Percentiles rank a stretch among this genome's conserved stretches.
Evolutionary conservation across 2,113 vertebrate genomes (phyloP).

Genomic region (Ameiurus melas): DNA sequence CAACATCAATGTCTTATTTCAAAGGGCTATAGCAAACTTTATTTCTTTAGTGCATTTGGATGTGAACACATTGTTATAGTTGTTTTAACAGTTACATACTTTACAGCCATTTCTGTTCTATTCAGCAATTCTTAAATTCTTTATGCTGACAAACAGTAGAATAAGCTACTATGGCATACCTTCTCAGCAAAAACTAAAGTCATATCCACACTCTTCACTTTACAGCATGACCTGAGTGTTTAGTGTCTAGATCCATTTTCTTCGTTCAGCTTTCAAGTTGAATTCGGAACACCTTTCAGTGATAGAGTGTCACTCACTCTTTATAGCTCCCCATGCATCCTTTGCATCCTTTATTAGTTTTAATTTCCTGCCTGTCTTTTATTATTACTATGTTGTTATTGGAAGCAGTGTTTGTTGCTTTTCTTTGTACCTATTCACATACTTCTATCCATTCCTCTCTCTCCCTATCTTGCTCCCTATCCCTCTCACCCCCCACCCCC

Average conservation of each 20-base stretch:
- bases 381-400: constrained; percentile 9
- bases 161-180: not conserved
- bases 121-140: not conserved
- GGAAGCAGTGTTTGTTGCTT: constrained; percentile 13
- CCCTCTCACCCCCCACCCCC: constrained; percentile 43
- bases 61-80: not conserved
- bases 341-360: constrained; percentile 75
- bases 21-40: not conserved
- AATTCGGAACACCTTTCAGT: constrained; percentile 64
- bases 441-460: constrained; percentile 27
- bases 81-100: not conserved
- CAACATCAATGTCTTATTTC: not conserved
- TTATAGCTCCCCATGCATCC: constrained; percentile 72
- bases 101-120: not conserved
- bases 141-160: constrained; percentile 3
- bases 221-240: constrained; percentile 27
- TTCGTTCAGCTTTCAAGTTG: constrained; percentile 54
- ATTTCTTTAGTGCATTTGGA: not conserved
- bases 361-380: constrained; percentile 49
- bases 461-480: constrained; percentile 40
- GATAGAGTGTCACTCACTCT: constrained; percentile 67
- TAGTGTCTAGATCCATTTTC: constrained; percentile 43
- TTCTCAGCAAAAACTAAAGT: constrained; percentile 35
- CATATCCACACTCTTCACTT: constrained; percentile 25
- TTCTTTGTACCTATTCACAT: not conserved